Base-by-base conservation (phyloP, 1,140 invertebrate species). In the Kradibia gibbosae region DNA sequence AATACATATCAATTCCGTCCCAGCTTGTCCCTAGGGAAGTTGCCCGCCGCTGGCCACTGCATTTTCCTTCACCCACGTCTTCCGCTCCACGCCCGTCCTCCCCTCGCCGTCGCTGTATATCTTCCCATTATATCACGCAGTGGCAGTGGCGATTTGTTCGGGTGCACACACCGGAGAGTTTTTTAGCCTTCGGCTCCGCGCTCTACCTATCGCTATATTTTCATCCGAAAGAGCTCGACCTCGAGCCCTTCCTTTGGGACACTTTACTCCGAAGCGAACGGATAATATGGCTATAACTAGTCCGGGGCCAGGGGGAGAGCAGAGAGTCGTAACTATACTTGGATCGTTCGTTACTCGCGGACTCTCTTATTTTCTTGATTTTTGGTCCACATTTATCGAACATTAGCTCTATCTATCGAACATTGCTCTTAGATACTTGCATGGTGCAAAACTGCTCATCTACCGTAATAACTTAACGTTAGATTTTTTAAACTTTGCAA, bases 1-100 rank as follows among this genome's bases (percentile, higher is more conserved):
- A 91, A 91, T 91, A 91, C 91, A 91, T 91, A 91, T 91, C 90
- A 91, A 91, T 91, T 91, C 90, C 84, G 85, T 86, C 86, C 84
- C 83, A 82, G 83, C 31, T 71, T 86, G 83, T 90, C 91, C 86
- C 90, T 83, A 34, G 89, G 88, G 90, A 88, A 67, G 20, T 42
- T 72, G 83, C 34, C 53, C 83, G 79, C 71, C 75, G 53, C 42
- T 62, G 79, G 67, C 83, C 80, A 86, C 84, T 90, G 87, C 87
- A 88, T 86, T 87, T 87, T 86, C 83, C 75, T 86, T 74, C 22
- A 72, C 85, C 75, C 25, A 73, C 72, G 80, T 75, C 36, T 81
- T 57, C 82, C 62, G 75, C 79, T 79, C 84, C 84, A 83, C 62
- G 85, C 53, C 62, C 71, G 77, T 78, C 79, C 67, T 82, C 17